These are phyloP conservation scores for Dryococelus australis DNA, from an alignment of 2,888 invertebrate species.

Conservation along the genomic window DNA sequence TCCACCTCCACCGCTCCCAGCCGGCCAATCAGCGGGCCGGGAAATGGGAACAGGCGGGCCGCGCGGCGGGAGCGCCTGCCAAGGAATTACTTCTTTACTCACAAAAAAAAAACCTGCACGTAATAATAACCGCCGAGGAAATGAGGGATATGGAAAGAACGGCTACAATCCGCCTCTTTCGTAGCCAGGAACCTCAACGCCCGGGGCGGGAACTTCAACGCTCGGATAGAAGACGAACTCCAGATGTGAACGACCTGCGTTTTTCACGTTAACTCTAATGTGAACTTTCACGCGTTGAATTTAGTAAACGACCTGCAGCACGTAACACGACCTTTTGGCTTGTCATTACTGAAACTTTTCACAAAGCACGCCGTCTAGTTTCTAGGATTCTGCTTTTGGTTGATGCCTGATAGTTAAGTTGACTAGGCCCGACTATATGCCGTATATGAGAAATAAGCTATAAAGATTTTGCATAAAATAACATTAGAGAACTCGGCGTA, in stretches of 20 bases:
- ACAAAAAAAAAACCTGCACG: neutral
- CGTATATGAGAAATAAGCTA: too few species aligned
- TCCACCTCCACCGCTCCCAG: neutral
- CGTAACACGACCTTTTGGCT: neutral
- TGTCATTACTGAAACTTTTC: neutral
- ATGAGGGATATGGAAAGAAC: neutral
- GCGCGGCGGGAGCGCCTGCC: neutral
- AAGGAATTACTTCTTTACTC: neutral
- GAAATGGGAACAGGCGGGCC: constrained; percentile 32
- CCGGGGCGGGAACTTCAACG: neutral
- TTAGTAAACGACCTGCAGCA: neutral
- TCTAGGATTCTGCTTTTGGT: too few species aligned
- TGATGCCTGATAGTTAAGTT: too few species aligned
- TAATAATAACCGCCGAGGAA: neutral
- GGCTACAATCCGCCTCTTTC: neutral
- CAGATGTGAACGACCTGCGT: neutral
- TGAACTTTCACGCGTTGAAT: neutral
- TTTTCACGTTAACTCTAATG: neutral
- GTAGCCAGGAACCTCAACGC: neutral
- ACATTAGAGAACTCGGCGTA: too few species aligned
- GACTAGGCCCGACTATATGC: too few species aligned
- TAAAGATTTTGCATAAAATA: too few species aligned
- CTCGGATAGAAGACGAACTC: neutral
- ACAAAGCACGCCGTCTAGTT: neutral
- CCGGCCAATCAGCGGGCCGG: constrained; percentile 25